Conservation (phyloP, 2,113 vertebrate species). For the Corynorhinus townsendii region DNA sequence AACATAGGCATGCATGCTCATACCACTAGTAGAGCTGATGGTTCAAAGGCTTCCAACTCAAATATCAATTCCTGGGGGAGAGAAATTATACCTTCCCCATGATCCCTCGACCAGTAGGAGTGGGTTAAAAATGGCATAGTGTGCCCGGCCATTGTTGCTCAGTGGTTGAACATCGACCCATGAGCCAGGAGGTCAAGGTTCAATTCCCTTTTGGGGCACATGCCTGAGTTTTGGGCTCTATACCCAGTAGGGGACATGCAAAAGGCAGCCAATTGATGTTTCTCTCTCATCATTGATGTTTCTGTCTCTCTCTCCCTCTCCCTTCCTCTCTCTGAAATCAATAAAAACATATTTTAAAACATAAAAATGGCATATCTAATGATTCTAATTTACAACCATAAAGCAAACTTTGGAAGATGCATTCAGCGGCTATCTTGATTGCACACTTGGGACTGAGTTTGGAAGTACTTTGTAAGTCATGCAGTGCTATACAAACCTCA, state of each 20-base stretch:
- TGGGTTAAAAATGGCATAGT: not conserved
- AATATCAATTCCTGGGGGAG: not conserved
- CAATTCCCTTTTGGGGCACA: no score
- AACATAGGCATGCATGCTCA: not conserved
- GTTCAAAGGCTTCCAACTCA: not conserved
- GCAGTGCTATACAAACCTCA: not conserved
- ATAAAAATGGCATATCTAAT: not conserved
- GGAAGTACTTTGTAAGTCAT: constrained; percentile 5
- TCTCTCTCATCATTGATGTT: no score
- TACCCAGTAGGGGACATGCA: no score
- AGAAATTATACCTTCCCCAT: not conserved
- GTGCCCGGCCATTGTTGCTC: not conserved
- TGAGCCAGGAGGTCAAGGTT: no score
- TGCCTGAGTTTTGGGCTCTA: no score
- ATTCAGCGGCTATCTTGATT: not conserved
- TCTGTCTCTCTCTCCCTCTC: no score
- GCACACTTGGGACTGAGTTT: not conserved
- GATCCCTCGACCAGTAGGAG: not conserved
- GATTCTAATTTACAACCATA: not conserved
- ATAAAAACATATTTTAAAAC: no score
- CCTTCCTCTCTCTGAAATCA: no score
- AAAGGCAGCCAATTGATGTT: no score
- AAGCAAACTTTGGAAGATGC: not conserved
- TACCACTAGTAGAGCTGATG: not conserved
- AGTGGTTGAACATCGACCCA: no score